These are phyloP conservation scores for Cephus pygmeus DNA, from an alignment of 2,888 invertebrate genomes.

Conservation along the genomic window DNA sequence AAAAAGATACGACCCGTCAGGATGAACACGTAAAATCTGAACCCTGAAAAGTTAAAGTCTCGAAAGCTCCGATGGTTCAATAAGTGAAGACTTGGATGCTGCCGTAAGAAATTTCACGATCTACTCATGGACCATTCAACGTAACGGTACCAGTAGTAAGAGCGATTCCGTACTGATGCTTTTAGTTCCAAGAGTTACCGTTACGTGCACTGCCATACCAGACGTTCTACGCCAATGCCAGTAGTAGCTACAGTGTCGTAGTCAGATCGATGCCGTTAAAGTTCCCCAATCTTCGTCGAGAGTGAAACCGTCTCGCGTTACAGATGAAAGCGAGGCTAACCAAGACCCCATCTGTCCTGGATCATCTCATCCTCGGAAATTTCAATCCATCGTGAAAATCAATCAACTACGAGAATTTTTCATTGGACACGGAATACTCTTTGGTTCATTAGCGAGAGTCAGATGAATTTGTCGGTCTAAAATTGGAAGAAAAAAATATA, in stretches of 20 bases:
- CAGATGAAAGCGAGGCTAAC: slow-evolving; percentile 23
- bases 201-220: neutral
- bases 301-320: slow-evolving; percentile 22
- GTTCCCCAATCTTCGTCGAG: slow-evolving; percentile 10
- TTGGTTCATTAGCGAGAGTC: neutral
- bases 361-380: neutral
- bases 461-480: neutral
- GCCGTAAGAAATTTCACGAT: neutral
- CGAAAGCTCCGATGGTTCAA: neutral
- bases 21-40: neutral
- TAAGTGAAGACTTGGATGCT: neutral
- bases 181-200: neutral
- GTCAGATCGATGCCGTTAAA: neutral
- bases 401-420: neutral
- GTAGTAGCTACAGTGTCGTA: neutral
- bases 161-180: neutral
- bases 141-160: neutral
- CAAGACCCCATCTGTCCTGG: neutral
- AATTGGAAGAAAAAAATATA: neutral
- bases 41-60: neutral
- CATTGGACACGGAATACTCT: neutral
- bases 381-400: neutral
- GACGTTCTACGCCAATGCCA: neutral
- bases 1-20: neutral
- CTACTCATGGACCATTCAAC: neutral